A percentile compares a stretch with the other conserved stretches of the same genome.
phyloP scores from a whole-genome alignment of 2,888 invertebrate species.

The Microctonus hyperodae region DNA sequence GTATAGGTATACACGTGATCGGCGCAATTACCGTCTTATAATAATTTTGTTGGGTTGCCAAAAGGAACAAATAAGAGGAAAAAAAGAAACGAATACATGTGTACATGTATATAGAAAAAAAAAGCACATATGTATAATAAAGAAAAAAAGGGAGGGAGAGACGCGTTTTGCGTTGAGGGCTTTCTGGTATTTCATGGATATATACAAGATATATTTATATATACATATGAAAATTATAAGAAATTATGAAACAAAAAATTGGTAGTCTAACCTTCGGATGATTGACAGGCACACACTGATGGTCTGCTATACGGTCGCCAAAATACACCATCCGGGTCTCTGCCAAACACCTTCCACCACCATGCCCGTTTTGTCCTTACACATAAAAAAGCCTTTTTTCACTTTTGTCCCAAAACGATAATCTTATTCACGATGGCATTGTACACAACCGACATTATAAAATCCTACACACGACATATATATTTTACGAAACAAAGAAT shows the following conservation, averaged over 20 bases:
- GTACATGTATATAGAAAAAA: neutral
- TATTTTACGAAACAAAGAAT: constrained; percentile 7
- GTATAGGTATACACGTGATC: constrained; percentile 53
- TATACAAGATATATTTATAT: no score
- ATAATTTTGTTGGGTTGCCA: constrained; percentile 48
- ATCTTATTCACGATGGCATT: constrained; percentile 8
- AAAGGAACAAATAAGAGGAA: constrained; percentile 15
- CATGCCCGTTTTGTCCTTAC: constrained; percentile 25
- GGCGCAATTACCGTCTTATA: constrained; percentile 61
- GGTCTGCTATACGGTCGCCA: constrained; percentile 48
- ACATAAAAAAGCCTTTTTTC: constrained; percentile 33
- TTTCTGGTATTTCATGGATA: constrained; percentile 34
- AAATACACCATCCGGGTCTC: constrained; percentile 36
- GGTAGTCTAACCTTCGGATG: constrained; percentile 62
- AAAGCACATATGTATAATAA: constrained; percentile 27
- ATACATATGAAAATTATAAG: constrained; percentile 61
- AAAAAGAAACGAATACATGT: constrained; percentile 16
- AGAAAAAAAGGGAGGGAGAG: constrained; percentile 32
- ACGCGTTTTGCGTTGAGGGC: constrained; percentile 14
- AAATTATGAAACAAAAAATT: constrained; percentile 63
- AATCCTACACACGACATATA: neutral
- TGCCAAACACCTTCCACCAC: constrained; percentile 33
- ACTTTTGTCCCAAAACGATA: constrained; percentile 35
- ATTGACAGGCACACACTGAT: constrained; percentile 57
- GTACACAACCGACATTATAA: constrained; percentile 9